These are phyloP conservation scores for Eilema sororculum DNA, from an alignment of 2,888 invertebrate species.

Conservation along the genomic window DNA sequence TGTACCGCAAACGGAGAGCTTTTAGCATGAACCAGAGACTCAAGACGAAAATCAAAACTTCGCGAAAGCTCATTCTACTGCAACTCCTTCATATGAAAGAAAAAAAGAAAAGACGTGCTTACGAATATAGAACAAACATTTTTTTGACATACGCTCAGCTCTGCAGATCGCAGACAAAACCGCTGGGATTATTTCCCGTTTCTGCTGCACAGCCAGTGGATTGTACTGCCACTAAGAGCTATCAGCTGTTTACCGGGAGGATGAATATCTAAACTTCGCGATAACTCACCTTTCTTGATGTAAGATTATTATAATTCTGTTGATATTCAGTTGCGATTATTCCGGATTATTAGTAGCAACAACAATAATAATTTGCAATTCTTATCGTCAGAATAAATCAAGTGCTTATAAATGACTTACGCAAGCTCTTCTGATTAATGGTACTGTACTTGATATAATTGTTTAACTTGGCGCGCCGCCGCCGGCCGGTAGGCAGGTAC, in stretches of 20 bases:
- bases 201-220: no score
- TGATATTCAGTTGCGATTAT: neutral
- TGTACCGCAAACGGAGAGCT: no score
- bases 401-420: slow-evolving; percentile 18
- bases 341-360: slow-evolving; percentile 4
- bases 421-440: slow-evolving; percentile 18
- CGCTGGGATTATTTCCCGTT: no score
- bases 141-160: no score
- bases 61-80: neutral
- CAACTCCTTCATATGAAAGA: neutral
- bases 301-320: neutral
- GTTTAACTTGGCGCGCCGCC: slow-evolving; percentile 44
- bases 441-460: slow-evolving; percentile 27
- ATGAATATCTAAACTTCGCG: no score
- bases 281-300: neutral
- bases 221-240: no score
- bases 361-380: slow-evolving; percentile 10
- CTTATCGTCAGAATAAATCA: slow-evolving; percentile 10
- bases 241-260: no score
- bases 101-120: no score
- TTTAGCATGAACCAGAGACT: no score
- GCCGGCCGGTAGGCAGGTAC: neutral
- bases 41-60: no score
- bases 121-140: no score
- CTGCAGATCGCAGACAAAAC: no score